These are phyloP conservation scores for Temnothorax ravouxi DNA, from an alignment of 2,888 invertebrate genomes.

Conservation along the genomic window DNA sequence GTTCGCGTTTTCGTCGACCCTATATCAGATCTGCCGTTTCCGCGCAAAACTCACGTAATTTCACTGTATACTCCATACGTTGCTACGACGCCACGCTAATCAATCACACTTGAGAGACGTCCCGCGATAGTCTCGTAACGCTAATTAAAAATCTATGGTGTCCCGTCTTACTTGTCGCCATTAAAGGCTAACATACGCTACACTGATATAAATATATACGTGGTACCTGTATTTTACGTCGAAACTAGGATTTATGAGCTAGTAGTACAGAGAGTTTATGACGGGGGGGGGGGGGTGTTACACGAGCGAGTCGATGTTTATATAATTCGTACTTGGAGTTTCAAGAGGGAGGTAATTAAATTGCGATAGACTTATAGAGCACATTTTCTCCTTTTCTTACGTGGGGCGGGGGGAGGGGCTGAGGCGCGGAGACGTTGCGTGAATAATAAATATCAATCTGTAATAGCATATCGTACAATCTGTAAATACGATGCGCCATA, in stretches of 20 bases:
- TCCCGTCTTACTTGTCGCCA: constrained; percentile 63
- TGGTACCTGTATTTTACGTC: constrained; percentile 67
- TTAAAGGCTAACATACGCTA: constrained; percentile 73
- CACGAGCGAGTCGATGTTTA: constrained; percentile 73
- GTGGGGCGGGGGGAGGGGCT: constrained; percentile 16
- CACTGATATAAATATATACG: constrained; percentile 71
- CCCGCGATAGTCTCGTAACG: constrained; percentile 66
- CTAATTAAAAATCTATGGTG: constrained; percentile 74
- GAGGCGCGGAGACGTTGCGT: constrained; percentile 51
- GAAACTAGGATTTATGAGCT: constrained; percentile 71
- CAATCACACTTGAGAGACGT: constrained; percentile 57
- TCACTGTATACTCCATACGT: constrained; percentile 11
- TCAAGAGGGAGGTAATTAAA: constrained; percentile 57
- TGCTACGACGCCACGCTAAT: constrained; percentile 63
- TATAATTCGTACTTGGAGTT: constrained; percentile 72
- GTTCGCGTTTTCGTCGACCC: background rate
- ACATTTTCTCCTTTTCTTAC: background rate
- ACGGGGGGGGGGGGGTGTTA: constrained; percentile 70
- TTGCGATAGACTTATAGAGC: constrained; percentile 25
- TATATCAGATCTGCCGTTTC: background rate
- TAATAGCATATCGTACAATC: constrained; percentile 64
- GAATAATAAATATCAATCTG: constrained; percentile 72
- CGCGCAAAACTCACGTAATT: background rate
- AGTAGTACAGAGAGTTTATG: constrained; percentile 60
- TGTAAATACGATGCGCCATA: constrained; percentile 62